These are phyloP conservation scores for Allobates femoralis DNA, from an alignment of 2,797 vertebrate genomes.

Conservation along the genomic window DNA sequence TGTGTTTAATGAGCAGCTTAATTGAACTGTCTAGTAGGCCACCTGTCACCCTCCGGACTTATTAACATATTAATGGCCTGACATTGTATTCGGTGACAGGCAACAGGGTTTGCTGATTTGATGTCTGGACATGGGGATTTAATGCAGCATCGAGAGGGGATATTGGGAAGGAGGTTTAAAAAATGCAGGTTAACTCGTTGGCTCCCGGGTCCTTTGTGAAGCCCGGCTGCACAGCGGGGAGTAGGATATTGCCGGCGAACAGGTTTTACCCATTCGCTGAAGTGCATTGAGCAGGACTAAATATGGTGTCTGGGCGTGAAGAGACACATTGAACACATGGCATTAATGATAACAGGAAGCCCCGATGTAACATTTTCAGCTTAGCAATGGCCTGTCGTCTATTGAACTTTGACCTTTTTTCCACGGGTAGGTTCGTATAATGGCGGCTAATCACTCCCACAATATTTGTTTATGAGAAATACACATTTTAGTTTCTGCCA, in stretches of 20 bases:
- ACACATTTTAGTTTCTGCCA: background rate
- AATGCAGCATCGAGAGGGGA: conserved; percentile 81
- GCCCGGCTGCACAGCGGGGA: conserved; percentile 68
- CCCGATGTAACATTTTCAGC: conserved; percentile 19
- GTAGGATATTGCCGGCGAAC: conserved; percentile 65
- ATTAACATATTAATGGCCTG: conserved; percentile 99
- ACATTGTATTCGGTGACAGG: conserved; percentile 98
- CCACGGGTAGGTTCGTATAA: background rate
- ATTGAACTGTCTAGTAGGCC: conserved; percentile 99
- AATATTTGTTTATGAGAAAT: background rate
- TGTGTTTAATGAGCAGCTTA: conserved; percentile 99
- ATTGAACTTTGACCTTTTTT: conserved; percentile 35
- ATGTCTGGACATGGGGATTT: conserved; percentile 86
- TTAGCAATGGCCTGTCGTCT: conserved; percentile 1
- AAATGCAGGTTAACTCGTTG: conserved; percentile 84
- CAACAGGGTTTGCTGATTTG: conserved; percentile 86
- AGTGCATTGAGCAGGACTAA: conserved; percentile 69
- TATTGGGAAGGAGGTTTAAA: conserved; percentile 80
- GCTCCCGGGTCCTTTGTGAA: conserved; percentile 72
- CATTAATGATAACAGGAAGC: conserved; percentile 24
- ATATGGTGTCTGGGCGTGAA: conserved; percentile 64
- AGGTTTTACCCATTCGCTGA: conserved; percentile 64
- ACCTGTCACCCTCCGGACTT: conserved; percentile 98
- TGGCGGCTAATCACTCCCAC: background rate
- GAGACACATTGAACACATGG: conserved; percentile 47